Base-by-base conservation (phyloP, 1,140 invertebrate genomes). In the Papilio helenus region DNA sequence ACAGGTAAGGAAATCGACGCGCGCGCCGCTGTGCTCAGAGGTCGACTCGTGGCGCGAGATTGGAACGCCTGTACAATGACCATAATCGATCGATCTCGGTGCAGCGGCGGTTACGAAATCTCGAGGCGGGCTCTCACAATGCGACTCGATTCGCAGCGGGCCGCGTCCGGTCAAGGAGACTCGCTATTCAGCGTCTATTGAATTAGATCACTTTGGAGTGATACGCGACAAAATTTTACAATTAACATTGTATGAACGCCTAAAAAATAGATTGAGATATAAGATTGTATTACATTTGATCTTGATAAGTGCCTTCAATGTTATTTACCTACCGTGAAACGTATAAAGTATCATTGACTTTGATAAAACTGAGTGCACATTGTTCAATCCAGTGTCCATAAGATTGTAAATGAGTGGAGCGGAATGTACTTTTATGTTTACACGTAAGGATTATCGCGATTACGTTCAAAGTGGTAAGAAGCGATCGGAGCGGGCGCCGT, bases 81-180 rank as follows among this genome's bases (percentile, higher is more conserved):
- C 91, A 92, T 89, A 90, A 93, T 92, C 91, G 89, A 92, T 90
- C 87, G 83, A 61, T 76, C 81, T 84, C 83, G 83, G 86, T 86
- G 89, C 85, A 86, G 86, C 86, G 85, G 84, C 72, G 79, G 79
- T 94, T 93, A 90, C 88, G 90, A 92, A 92, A 94, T 87, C 85
- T 86, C 89, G 88, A 89, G 85, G 84, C 81, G 65, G 85, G 84
- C 82, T 87, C 86, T 85, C 85, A 61, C 85, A 84, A 88, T 83
- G 89, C 89, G 88, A 89, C 84, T 89, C 87, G 84, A 86, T 80
- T 87, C 81, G 81, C 76, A 26, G 81, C 79, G 9, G 2, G 23
- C 23, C 61, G n/a, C 51, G 51, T 55, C 86, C 85, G 91, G 90
- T 92, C 92, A 93, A 93, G 92, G 92, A 87, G 76, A 65, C 58